phyloP scores from a whole-genome alignment of 2,797 vertebrate genomes.

The Sebastes jordani region DNA sequence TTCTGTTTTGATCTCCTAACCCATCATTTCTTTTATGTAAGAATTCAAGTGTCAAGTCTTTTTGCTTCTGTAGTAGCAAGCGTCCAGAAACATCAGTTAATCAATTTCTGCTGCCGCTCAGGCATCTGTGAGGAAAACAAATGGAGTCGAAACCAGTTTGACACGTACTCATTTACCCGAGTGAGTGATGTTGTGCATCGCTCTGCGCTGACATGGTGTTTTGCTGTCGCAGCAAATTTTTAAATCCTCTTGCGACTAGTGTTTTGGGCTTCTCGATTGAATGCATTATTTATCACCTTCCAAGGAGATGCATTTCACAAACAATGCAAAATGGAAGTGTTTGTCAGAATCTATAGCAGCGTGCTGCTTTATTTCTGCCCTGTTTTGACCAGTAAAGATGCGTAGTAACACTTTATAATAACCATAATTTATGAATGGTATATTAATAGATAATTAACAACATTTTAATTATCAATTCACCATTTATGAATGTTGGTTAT shows the following conservation, averaged over 20 bases:
- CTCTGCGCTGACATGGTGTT: background rate
- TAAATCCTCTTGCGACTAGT: background rate
- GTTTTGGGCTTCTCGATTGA: conserved; percentile 1
- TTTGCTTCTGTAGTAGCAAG: background rate
- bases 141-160: conserved; percentile 24
- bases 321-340: background rate
- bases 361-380: background rate
- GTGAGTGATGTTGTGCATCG: conserved; percentile 22
- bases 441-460: too few species aligned
- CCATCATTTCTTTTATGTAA: background rate
- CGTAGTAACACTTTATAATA: background rate
- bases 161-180: conserved; percentile 32
- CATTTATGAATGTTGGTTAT: too few species aligned
- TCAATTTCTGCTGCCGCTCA: conserved; percentile 16
- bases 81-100: background rate
- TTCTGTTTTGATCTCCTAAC: background rate
- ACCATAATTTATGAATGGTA: background rate
- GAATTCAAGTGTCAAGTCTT: background rate
- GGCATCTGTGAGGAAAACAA: conserved; percentile 22
- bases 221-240: conserved; percentile 16
- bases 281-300: conserved; percentile 21
- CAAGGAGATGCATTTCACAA: background rate
- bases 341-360: background rate
- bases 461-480: too few species aligned
- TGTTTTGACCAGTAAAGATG: background rate